Conservation (phyloP, 2,888 invertebrate genomes). For the Aphrophora alni region DNA sequence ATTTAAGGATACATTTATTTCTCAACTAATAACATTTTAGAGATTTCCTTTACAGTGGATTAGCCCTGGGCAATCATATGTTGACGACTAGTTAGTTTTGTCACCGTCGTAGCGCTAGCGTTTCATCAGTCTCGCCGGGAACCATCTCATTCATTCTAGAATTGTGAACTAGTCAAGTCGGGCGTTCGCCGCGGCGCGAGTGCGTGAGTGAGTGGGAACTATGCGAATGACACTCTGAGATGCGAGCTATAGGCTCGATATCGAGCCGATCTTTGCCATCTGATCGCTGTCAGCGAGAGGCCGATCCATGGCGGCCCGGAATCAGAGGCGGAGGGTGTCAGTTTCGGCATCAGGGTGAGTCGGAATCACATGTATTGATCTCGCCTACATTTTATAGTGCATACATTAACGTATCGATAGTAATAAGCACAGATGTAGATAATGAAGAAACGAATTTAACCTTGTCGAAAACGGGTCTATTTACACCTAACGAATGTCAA, state of each 20-base stretch:
- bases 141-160: neutral
- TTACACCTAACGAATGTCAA: no score
- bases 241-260: neutral
- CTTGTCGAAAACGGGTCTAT: no score
- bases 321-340: conserved; percentile 35
- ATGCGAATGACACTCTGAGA: neutral
- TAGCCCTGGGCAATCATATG: neutral
- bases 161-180: neutral
- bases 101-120: neutral
- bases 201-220: neutral
- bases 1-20: no score
- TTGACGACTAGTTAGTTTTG: neutral
- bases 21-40: no score
- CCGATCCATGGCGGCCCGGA: conserved; percentile 33
- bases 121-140: neutral
- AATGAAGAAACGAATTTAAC: no score
- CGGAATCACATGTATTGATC: neutral
- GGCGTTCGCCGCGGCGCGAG: neutral
- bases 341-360: conserved; percentile 37
- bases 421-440: no score
- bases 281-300: neutral
- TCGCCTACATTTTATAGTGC: neutral
- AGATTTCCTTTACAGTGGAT: no score
- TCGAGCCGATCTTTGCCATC: neutral
- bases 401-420: no score